Evolutionary conservation across 2,113 vertebrate species (phyloP).

Genomic region (Pterocles burchelli): DNA sequence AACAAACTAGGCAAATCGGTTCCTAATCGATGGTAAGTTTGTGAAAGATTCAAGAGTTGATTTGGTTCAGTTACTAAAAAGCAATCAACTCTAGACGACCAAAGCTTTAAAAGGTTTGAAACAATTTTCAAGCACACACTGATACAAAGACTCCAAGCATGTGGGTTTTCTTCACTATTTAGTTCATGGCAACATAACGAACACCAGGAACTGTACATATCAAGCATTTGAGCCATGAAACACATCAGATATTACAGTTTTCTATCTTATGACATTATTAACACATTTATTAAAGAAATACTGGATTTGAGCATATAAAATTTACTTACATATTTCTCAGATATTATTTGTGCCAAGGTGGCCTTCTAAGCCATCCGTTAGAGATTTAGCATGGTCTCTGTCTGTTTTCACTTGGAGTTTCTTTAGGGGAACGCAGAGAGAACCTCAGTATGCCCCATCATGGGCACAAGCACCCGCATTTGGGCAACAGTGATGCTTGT

Average conservation of each 20-base stretch:
- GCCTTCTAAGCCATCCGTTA: not conserved
- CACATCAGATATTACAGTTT: not conserved
- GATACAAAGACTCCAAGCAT: not conserved
- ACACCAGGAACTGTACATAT: not conserved
- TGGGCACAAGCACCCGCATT: not conserved
- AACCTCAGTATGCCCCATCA: not conserved
- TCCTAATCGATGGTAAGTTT: not conserved
- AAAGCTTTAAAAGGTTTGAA: not conserved
- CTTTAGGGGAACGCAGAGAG: accelerated
- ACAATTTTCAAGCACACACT: not conserved
- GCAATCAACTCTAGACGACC: not conserved
- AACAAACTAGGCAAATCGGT: not conserved
- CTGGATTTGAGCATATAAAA: no score
- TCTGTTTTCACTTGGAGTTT: not conserved
- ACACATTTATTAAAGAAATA: no score
- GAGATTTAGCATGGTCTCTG: not conserved
- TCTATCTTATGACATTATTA: not conserved
- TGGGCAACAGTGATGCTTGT: not conserved
- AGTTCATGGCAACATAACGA: not conserved
- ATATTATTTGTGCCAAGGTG: not conserved
- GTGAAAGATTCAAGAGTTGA: not conserved
- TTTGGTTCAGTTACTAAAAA: not conserved
- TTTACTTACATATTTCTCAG: not conserved
- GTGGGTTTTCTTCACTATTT: not conserved
- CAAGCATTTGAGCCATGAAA: not conserved